Base-by-base conservation (phyloP, 2,113 vertebrate species). In the Tachycineta bicolor region DNA sequence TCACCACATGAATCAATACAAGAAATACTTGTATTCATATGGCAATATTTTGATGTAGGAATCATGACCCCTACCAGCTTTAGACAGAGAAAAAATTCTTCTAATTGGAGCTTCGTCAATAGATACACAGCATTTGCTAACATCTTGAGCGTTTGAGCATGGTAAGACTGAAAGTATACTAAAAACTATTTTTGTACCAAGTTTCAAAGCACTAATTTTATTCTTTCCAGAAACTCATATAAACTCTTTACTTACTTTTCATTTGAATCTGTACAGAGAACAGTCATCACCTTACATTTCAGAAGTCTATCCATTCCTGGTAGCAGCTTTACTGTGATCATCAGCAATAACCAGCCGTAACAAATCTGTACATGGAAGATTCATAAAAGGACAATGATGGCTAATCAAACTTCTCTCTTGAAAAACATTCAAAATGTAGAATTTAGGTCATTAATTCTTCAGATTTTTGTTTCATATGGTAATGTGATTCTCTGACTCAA, bases 391-490 rank as follows among this genome's bases (percentile, higher is more conserved):
- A 46, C 41, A 71, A 39, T 41, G 29, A 76, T 46, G 23, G 10
- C 21, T 73, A 77, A 86, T 85, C 43, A 77, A 59, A 88, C 23
- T 43, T 56, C 15, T 88, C 21, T 74, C 55, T 73, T 46, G 46
- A 83, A 93, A 82, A 69, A 15, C 11, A 39, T 80, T 88, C 37
- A 58, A 39, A 80, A 60, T 62, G 55, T 20, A 88, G 43, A 76
- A 28, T 69, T 70, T 14, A 80, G 60, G 73, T 77, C 59, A 74
- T 90, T 56, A 37, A 14, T 86, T 82, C 79, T 92, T 77, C 71
- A 90, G 16, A 73, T 50, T 83, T 93, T 69, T 93, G 9, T 86
- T 89, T 96, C 76, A 67, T 80, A 81, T 83, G 67, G 7, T 93
- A 90, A 88, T 95, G 16, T 29, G 29, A 77, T 83, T 73, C 63